Percentiles rank a stretch among this genome's conserved stretches.
Evolutionary conservation across 1,140 invertebrate genomes (phyloP).

Genomic region (Sarcophaga bullata): DNA sequence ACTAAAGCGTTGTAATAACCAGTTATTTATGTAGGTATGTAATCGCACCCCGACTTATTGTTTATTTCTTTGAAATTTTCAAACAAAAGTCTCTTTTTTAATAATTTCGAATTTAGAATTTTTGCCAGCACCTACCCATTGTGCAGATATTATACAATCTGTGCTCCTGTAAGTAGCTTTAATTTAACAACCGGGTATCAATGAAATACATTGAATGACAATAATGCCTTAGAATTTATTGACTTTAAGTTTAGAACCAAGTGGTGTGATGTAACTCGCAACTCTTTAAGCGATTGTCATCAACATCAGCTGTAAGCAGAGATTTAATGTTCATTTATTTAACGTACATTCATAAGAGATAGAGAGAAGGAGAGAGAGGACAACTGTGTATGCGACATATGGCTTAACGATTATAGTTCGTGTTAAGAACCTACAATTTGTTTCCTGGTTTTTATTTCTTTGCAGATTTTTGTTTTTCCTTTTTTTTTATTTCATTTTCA

Average conservation of each 20-base stretch:
- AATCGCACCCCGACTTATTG: too few relatives aligned
- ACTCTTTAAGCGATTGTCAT: slow-evolving; percentile 2
- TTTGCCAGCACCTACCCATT: not conserved
- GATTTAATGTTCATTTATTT: too few relatives aligned
- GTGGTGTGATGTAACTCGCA: not conserved
- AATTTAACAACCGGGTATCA: not conserved
- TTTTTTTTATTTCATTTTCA: not conserved
- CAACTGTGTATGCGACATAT: not conserved
- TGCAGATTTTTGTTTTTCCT: too few relatives aligned
- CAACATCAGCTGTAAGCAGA: not conserved
- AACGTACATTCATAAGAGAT: too few relatives aligned
- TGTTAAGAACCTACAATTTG: slow-evolving; percentile 11
- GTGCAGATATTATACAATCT: not conserved
- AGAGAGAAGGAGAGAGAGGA: too few relatives aligned
- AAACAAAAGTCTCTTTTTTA: too few relatives aligned
- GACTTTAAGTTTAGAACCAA: not conserved
- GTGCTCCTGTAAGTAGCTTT: not conserved
- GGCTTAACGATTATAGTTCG: slow-evolving; percentile 3
- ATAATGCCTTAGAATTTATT: slow-evolving; percentile 7
- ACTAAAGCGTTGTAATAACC: too few relatives aligned
- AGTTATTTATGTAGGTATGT: too few relatives aligned
- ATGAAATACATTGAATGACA: not conserved
- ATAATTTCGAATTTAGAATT: not conserved
- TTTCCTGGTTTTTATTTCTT: not conserved
- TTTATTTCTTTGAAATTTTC: too few relatives aligned